These are phyloP conservation scores for Dolichoris vasculosae DNA, from an alignment of 1,140 invertebrate genomes.

Conservation along the genomic window DNA sequence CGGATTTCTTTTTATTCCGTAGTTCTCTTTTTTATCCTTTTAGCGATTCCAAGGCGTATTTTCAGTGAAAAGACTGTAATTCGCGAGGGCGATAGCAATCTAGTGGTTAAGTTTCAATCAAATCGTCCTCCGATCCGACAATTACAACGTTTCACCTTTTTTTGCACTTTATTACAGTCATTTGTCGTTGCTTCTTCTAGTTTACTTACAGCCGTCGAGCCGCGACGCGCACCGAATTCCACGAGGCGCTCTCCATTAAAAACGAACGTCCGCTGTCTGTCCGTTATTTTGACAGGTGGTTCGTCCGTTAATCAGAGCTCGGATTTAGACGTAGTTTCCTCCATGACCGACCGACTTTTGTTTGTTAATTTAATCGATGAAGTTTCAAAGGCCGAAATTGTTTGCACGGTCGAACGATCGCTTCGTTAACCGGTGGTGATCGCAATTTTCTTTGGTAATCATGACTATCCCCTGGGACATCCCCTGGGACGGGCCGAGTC, in stretches of 20 bases:
- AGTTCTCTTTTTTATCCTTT: not conserved
- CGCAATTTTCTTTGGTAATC: not conserved
- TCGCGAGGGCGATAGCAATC: not conserved
- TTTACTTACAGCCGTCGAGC: not conserved
- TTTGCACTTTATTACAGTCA: not conserved
- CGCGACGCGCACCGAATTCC: not conserved
- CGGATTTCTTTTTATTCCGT: not conserved
- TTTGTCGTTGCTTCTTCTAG: not conserved
- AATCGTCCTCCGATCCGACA: not conserved
- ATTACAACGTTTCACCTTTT: not conserved
- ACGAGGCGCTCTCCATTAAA: not conserved
- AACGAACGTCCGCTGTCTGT: not conserved
- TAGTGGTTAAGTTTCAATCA: conserved; percentile 5
- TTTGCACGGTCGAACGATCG: not conserved
- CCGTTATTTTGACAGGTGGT: conserved; percentile 10
- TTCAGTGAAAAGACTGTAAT: conserved; percentile 9
- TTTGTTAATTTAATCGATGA: not conserved
- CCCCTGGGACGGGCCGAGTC: no score
- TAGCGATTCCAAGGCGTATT: not conserved
- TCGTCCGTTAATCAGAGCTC: not conserved
- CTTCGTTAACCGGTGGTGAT: not conserved
- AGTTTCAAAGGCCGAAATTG: not conserved
- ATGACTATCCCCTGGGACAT: no score
- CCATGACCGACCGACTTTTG: no score
- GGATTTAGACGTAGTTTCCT: not conserved